These are phyloP conservation scores for Archips xylosteana DNA, from an alignment of 2,888 invertebrate genomes.

Conservation along the genomic window DNA sequence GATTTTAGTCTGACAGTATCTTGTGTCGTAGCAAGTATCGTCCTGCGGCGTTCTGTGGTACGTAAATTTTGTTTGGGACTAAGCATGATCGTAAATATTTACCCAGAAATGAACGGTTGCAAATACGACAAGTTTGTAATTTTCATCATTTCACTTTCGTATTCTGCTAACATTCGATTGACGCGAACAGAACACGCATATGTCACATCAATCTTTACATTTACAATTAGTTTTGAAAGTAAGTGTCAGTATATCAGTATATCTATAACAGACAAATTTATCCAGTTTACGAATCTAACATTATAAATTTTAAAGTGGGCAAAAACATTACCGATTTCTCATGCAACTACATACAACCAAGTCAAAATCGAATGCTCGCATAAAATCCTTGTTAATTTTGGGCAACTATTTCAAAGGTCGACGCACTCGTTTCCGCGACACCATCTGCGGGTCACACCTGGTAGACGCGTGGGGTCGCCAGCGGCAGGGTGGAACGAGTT, in stretches of 20 bases:
- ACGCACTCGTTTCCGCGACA: conserved; percentile 33
- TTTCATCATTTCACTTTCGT: conserved; percentile 26
- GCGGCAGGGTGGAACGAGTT: conserved; percentile 23
- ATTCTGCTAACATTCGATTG: conserved; percentile 9
- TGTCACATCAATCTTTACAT: not conserved
- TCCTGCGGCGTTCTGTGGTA: too few species aligned
- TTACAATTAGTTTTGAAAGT: conserved; percentile 14
- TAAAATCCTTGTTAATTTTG: conserved; percentile 7
- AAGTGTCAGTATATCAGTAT: not conserved
- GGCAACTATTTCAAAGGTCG: conserved; percentile 17
- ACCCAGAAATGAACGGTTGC: conserved; percentile 6
- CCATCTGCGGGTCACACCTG: conserved; percentile 79
- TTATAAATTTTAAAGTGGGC: not conserved
- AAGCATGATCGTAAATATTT: conserved; percentile 12
- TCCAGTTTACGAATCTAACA: too few species aligned
- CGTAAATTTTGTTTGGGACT: not conserved
- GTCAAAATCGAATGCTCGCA: not conserved
- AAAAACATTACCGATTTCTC: not conserved
- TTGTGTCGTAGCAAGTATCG: too few species aligned
- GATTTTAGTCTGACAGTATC: too few species aligned
- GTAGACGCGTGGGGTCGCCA: conserved; percentile 71
- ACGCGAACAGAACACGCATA: not conserved
- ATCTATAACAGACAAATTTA: not conserved
- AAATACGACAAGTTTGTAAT: conserved; percentile 1
- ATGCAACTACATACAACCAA: not conserved